phyloP scores from a whole-genome alignment of 2,113 vertebrate genomes.

The Sinocyclocheilus anshuiensis region DNA sequence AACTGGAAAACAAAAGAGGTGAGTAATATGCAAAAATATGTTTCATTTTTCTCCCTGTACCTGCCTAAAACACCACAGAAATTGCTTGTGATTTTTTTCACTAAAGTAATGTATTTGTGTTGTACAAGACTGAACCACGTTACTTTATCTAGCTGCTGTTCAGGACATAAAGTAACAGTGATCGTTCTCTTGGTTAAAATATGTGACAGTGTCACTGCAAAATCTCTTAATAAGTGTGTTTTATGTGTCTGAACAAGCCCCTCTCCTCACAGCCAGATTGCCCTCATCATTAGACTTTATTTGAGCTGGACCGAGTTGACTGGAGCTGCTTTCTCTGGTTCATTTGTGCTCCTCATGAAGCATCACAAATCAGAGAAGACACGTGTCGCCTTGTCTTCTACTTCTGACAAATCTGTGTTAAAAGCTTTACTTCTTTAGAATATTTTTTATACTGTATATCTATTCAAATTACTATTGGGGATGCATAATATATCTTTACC shows the following conservation, averaged over 20 bases:
- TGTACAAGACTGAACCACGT: background rate
- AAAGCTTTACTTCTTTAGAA: background rate
- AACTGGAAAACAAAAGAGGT: constrained; percentile 13
- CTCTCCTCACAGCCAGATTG: background rate
- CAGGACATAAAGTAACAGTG: background rate
- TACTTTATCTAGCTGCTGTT: background rate
- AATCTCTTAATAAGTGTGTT: constrained; percentile 13
- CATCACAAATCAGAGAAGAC: constrained; percentile 41
- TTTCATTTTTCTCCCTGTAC: background rate
- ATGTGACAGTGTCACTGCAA: background rate
- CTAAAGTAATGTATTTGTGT: background rate
- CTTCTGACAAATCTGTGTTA: constrained; percentile 22
- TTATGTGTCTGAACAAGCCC: constrained; percentile 17
- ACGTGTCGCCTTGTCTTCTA: constrained; percentile 24
- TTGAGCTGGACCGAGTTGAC: constrained; percentile 16
- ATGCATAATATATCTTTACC: background rate
- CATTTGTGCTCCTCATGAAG: constrained; percentile 31
- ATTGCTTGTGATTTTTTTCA: background rate
- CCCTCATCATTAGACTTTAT: constrained; percentile 30
- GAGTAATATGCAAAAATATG: background rate
- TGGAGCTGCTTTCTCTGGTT: constrained; percentile 40
- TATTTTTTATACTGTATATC: background rate
- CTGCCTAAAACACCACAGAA: background rate
- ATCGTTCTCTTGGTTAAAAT: background rate
- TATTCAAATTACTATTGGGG: background rate